These are phyloP conservation scores for Eptatretus burgeri DNA, from an alignment of 2,113 vertebrate genomes.

Conservation along the genomic window DNA sequence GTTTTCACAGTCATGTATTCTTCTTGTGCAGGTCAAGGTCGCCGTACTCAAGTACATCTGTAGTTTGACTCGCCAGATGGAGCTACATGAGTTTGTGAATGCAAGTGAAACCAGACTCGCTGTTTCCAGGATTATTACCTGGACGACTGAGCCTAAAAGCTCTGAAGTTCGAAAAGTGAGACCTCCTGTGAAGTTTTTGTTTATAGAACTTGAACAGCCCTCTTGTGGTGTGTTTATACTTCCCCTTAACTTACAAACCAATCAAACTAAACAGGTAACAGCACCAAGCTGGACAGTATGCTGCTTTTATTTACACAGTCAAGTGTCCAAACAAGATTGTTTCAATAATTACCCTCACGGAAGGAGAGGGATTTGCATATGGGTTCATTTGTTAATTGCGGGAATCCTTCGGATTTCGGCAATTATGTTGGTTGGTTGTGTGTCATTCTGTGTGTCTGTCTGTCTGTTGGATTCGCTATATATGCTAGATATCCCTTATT, in stretches of 20 bases:
- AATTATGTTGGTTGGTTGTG: too few relatives aligned
- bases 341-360: too few relatives aligned
- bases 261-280: background rate
- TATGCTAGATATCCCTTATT: too few relatives aligned
- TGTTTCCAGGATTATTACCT: constrained; percentile 79
- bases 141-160: constrained; percentile 89
- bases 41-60: constrained; percentile 85
- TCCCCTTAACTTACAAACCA: background rate
- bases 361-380: too few relatives aligned
- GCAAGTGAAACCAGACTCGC: constrained; percentile 79
- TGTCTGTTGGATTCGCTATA: too few relatives aligned
- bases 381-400: too few relatives aligned
- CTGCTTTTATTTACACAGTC: constrained; percentile 2
- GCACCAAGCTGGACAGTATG: background rate
- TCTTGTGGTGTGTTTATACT: rapidly evolving
- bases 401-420: too few relatives aligned
- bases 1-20: background rate
- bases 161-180: constrained; percentile 72
- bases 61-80: constrained; percentile 71
- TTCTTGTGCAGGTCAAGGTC: constrained; percentile 44
- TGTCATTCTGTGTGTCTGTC: too few relatives aligned
- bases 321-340: constrained; percentile 12
- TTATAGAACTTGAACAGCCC: background rate
- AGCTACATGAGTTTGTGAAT: constrained; percentile 71
- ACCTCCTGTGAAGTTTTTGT: background rate